Evolutionary conservation across 1,140 invertebrate species (phyloP), one percentile per base, ranked within the genome.

Genomic region (Drosophila santomea): DNA sequence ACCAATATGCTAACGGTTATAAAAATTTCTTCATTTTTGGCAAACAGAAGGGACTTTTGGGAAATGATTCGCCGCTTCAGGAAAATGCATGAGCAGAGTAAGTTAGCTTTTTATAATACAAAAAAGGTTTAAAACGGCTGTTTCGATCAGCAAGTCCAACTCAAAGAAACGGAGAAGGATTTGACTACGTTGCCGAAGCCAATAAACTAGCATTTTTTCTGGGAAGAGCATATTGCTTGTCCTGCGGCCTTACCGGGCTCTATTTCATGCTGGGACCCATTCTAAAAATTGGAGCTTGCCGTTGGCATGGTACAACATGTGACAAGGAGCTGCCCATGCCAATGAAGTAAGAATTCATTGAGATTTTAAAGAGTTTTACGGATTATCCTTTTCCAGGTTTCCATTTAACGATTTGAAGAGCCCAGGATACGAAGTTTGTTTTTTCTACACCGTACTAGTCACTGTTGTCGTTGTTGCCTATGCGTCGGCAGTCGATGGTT

Each of bases 181-280:
- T 52, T 20, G 51, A 20, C 12, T 86, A 48, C 43, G 58, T 91
- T 38, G 48, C 54, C 6, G 32, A 48, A 11, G 78, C 75, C 39
- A 91, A 91, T 47, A 75, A 72, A 6, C n/a, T 66, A 12, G 86
- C 90, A 14, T 47, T 57, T 0, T n/a, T 51, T 6, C 48, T 91
- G 32, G 78, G 88, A 14, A 64, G 45, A 15, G 64, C 81, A 0
- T 91, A 91, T 55, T 77, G 74, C 55, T 32, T 78, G 4, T 90
- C 86, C 7, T 88, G 84, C 43, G 63, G 51, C 15, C 63, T 64
- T 12, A 91, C 90, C 1, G 90, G 83, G 0, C 20, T 89, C 1
- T 91, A 91, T 25, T 91, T 91, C 17, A 80, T 90, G 73, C 38
- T 91, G 45, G 67, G 57, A 15, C 90, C 90, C 11, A 69, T 91